A percentile compares a stretch with the other conserved stretches of the same genome.
Evolutionary conservation across 2,888 invertebrate species (phyloP).

Genomic region (Tanytarsus gracilentus): DNA sequence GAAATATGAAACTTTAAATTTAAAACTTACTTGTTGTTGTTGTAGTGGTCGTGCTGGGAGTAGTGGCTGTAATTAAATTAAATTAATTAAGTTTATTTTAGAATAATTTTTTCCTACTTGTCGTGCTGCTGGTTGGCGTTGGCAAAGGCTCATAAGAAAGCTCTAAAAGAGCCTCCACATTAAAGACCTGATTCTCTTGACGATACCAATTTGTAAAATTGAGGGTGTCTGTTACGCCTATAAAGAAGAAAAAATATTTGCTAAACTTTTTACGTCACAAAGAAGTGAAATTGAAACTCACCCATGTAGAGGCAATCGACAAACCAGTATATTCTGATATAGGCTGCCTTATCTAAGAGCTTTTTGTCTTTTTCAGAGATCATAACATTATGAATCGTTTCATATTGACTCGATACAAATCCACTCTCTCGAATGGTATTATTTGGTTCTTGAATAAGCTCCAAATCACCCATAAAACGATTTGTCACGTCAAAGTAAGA

Average conservation of each 20-base stretch:
- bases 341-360: slow-evolving; percentile 49
- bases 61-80: slow-evolving; percentile 31
- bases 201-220: slow-evolving; percentile 55
- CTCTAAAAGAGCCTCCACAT: slow-evolving; percentile 61
- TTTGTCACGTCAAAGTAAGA: neutral
- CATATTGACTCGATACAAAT: slow-evolving; percentile 55
- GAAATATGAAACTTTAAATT: neutral
- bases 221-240: slow-evolving; percentile 48
- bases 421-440: slow-evolving; percentile 47
- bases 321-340: slow-evolving; percentile 65
- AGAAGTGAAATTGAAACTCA: neutral
- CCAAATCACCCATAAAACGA: slow-evolving; percentile 37
- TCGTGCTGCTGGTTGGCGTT: slow-evolving; percentile 34
- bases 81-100: slow-evolving; percentile 33
- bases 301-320: slow-evolving; percentile 65
- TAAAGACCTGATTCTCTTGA: slow-evolving; percentile 50
- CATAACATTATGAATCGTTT: slow-evolving; percentile 50
- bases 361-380: slow-evolving; percentile 52
- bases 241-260: neutral
- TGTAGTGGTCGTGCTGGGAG: neutral
- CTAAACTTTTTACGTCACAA: neutral
- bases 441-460: slow-evolving; percentile 47
- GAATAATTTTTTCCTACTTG: slow-evolving; percentile 15
- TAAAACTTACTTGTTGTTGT: neutral
- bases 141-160: slow-evolving; percentile 53